Conservation (phyloP, 2,797 vertebrate species). For the Bucorvus abyssinicus region DNA sequence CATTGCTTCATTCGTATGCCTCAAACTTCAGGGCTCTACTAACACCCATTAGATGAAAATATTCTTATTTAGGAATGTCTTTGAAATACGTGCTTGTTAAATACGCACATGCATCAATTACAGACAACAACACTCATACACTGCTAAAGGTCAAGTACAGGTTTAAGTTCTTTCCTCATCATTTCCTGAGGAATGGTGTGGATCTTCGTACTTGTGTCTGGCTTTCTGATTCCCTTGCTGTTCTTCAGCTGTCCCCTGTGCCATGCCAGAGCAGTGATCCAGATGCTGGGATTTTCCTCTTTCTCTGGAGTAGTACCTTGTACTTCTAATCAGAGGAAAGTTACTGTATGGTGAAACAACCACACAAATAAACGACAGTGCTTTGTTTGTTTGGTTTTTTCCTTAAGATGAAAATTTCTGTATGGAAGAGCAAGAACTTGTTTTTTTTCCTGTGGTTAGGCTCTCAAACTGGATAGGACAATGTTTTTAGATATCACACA, state of each 20-base stretch:
- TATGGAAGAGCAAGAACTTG: neutral
- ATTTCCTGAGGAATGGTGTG: neutral
- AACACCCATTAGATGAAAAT: neutral
- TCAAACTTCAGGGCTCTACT: neutral
- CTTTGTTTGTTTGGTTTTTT: neutral
- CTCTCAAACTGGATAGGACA: neutral
- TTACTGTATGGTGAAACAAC: neutral
- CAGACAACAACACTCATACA: neutral
- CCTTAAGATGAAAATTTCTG: neutral
- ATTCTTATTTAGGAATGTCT: neutral
- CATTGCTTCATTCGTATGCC: neutral
- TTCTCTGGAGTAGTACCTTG: neutral
- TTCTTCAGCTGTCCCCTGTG: neutral
- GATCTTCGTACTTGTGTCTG: neutral
- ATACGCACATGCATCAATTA: neutral
- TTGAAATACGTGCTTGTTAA: neutral
- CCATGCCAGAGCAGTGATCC: neutral
- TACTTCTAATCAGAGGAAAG: neutral
- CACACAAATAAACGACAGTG: neutral
- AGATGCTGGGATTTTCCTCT: neutral
- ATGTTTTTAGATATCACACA: neutral
- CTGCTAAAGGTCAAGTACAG: constrained; percentile 21
- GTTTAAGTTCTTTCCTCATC: neutral
- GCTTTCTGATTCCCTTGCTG: neutral
- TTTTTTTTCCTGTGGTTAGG: neutral